Evolutionary conservation across 2,888 invertebrate genomes (phyloP).

Genomic region (Stomorhina lunata): DNA sequence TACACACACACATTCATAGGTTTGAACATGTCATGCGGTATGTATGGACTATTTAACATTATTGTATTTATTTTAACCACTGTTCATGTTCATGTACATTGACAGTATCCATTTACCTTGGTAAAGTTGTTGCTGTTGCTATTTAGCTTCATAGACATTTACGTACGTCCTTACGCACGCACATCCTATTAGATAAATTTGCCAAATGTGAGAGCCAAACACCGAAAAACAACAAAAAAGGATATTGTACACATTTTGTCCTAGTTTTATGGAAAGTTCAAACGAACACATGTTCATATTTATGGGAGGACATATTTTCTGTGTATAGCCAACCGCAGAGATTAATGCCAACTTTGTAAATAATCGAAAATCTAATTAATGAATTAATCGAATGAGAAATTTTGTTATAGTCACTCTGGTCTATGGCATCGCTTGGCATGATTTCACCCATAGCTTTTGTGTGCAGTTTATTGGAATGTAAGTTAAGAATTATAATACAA

Average conservation of each 20-base stretch:
- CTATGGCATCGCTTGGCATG: conserved; percentile 1
- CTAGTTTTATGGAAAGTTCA: not conserved
- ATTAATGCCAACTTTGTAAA: conserved; percentile 45
- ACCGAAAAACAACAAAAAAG: not conserved
- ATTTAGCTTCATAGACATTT: not conserved
- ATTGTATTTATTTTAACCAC: conserved; percentile 22
- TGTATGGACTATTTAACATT: conserved; percentile 47
- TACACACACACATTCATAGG: not conserved
- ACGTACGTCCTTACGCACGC: not conserved
- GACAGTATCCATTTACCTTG: not conserved
- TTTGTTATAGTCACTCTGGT: conserved; percentile 19
- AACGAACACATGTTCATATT: conserved; percentile 36
- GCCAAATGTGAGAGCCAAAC: no score
- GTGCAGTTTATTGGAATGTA: not conserved
- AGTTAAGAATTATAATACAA: not conserved
- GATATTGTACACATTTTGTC: not conserved
- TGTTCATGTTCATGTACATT: not conserved
- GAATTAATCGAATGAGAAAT: conserved; percentile 50
- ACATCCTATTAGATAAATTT: not conserved
- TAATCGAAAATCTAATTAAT: conserved; percentile 49
- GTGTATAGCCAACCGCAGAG: conserved; percentile 30
- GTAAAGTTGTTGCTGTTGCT: not conserved
- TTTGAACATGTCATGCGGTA: conserved; percentile 30
- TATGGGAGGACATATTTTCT: not conserved
- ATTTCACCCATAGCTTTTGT: conserved; percentile 21